phyloP scores from a whole-genome alignment of 2,113 vertebrate genomes.

The Empidonax traillii region DNA sequence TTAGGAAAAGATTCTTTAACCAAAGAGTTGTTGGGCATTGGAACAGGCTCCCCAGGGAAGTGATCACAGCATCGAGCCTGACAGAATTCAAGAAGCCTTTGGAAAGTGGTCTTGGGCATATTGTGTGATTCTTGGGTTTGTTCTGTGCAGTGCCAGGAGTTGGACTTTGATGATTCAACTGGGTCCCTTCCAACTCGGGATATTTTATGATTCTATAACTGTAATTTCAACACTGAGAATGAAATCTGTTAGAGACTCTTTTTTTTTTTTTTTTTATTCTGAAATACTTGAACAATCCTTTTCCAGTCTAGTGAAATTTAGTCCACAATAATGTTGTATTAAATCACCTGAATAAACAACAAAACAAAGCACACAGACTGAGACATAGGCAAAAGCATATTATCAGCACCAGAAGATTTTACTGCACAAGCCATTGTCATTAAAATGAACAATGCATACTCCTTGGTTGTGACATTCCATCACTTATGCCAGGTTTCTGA shows the following conservation, averaged over 20 bases:
- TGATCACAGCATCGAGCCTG: background rate
- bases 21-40: background rate
- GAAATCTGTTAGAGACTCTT: background rate
- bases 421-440: background rate
- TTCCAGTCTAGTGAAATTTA: background rate
- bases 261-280: background rate
- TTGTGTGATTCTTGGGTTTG: background rate
- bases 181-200: background rate
- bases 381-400: background rate
- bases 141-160: background rate
- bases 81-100: background rate
- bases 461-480: background rate
- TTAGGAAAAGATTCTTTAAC: background rate
- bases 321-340: background rate
- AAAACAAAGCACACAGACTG: background rate
- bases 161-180: background rate
- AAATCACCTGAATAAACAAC: background rate
- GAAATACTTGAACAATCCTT: background rate
- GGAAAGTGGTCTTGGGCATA: background rate
- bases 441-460: slow-evolving; percentile 26
- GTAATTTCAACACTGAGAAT: background rate
- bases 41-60: background rate
- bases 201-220: background rate
- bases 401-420: background rate
- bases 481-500: background rate